Conservation (phyloP, 2,888 invertebrate species). For the Diploptera punctata region DNA sequence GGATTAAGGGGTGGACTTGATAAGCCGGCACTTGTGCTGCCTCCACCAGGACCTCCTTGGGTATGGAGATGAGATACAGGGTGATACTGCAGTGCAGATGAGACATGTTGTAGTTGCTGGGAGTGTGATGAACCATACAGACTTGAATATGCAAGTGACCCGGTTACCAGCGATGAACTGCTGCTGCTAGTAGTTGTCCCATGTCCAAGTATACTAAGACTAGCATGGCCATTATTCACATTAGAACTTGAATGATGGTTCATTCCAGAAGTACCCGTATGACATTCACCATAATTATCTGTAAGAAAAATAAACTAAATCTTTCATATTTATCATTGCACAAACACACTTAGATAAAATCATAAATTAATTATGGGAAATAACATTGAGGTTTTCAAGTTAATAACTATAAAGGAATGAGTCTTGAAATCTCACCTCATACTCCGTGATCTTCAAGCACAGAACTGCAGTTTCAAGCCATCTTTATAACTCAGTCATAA, state of each 20-base stretch:
- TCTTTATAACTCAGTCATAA: no score
- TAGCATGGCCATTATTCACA: conserved; percentile 1
- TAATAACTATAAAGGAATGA: no score
- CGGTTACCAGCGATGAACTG: conserved; percentile 30
- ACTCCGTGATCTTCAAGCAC: no score
- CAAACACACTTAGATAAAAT: neutral
- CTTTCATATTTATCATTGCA: neutral
- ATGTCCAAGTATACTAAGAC: conserved; percentile 17
- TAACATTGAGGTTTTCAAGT: no score
- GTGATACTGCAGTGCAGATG: neutral
- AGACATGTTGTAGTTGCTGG: conserved; percentile 26
- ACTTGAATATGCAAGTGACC: conserved; percentile 41
- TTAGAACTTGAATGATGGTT: neutral
- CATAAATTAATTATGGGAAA: no score
- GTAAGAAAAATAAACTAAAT: neutral
- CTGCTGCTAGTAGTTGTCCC: neutral
- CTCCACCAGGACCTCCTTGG: neutral
- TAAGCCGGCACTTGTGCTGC: neutral
- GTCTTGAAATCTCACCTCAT: no score
- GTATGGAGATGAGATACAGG: conserved; percentile 2
- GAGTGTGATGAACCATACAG: conserved; percentile 40
- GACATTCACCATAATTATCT: conserved; percentile 4
- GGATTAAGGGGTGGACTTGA: conserved; percentile 42
- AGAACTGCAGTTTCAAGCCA: no score
- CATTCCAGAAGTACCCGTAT: neutral